Evolutionary conservation across 2,888 invertebrate genomes (phyloP), one percentile per base, ranked within the genome.

Genomic region (Tolmerus cingulatus): DNA sequence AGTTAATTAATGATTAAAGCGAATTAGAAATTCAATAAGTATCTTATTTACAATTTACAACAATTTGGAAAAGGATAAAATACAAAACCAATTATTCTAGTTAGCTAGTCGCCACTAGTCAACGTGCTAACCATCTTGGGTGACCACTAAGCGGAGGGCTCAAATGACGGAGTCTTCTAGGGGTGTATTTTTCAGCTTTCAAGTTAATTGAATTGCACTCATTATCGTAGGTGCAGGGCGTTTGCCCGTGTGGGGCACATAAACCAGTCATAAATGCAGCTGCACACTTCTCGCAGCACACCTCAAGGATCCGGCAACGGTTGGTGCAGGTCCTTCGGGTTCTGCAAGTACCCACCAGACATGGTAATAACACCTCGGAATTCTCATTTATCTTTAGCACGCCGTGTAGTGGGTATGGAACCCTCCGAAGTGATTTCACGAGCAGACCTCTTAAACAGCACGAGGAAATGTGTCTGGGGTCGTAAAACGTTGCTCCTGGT

Each of bases 261-360:
- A 85, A 85, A 85, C 37, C 74, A 85, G 85, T 85, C 74, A 85
- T 85, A 85, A 85, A 74, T 85, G 66, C 66, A 84, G 81, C n/a
- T 51, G 55, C 82, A 57, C 23, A 57, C 57, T 84, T 46, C 66
- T 40, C 34, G 82, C 34, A 66, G 82, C 40, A 5, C 82, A 84
- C 82, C 82, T 84, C 82, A 84, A 84, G 82, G 82, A 84, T 66
- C 23, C 66, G 23, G 43, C 46, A 55, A 51, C 23, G 79, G 79
- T 34, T 79, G 46, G 51, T 30, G 57, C n/a, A n/a, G 7, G 27
- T 66, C 12, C 66, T 23, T 23, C 9, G 66, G 43, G 9, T 46
- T 16, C 27, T 2, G 19, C 37, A 76, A 37, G 37, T 37, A 16
- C 37, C 5, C n/a, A 19, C 37, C 74, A 74, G 30, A 74, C 85